Percentiles rank a stretch among this genome's conserved stretches.
Evolutionary conservation across 2,113 vertebrate genomes (phyloP).

Genomic region (Rhagologus leucostigma): DNA sequence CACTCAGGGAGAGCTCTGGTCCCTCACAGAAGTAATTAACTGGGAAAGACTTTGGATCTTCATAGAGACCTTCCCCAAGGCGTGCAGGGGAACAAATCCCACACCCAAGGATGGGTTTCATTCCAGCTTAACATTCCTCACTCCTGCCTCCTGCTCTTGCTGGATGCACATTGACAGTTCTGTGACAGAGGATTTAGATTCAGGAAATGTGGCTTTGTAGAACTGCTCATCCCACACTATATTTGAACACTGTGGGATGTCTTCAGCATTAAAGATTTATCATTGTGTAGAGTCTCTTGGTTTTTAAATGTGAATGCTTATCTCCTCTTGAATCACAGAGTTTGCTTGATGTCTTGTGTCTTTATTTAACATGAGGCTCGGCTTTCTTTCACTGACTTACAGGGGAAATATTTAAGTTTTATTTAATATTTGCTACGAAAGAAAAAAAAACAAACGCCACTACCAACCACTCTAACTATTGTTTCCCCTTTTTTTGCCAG

Average conservation of each 20-base stretch:
- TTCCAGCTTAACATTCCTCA: background rate
- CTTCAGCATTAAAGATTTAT: background rate
- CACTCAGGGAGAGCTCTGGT: background rate
- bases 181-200: background rate
- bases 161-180: background rate
- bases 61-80: background rate
- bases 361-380: background rate
- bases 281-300: background rate
- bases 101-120: background rate
- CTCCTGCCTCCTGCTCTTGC: background rate
- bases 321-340: background rate
- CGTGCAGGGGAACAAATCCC: background rate
- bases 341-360: background rate
- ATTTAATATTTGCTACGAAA: background rate
- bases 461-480: background rate
- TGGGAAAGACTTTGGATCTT: background rate
- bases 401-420: background rate
- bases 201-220: background rate
- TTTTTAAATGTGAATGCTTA: background rate
- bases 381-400: background rate
- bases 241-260: background rate
- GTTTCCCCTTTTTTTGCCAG: slow-evolving; percentile 66
- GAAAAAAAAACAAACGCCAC: background rate
- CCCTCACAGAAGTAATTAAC: background rate
- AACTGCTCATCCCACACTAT: background rate